A percentile compares a stretch with the other conserved stretches of the same genome.
phyloP scores from a whole-genome alignment of 2,888 invertebrate genomes.

The Meghimatium bilineatum region DNA sequence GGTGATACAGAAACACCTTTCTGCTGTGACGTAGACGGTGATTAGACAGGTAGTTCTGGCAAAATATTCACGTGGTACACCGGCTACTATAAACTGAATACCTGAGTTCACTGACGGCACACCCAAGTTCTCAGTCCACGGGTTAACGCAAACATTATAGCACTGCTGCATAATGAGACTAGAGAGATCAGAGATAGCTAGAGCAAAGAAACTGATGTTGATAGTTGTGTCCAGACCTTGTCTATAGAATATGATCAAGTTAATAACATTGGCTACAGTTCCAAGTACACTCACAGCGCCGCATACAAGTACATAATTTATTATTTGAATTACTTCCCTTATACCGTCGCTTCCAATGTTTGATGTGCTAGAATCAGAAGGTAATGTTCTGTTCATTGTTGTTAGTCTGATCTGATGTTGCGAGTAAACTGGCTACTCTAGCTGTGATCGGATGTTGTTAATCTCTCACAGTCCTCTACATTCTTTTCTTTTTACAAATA shows the following conservation, averaged over 20 bases:
- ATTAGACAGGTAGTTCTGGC: neutral
- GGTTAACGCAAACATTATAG: neutral
- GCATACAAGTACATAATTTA: neutral
- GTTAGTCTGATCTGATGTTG: no score
- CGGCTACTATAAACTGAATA: neutral
- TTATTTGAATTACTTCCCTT: neutral
- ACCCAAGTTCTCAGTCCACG: neutral
- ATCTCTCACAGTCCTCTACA: no score
- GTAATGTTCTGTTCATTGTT: no score
- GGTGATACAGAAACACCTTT: constrained; percentile 6
- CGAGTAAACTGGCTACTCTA: no score
- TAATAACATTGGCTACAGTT: neutral
- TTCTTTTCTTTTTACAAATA: no score
- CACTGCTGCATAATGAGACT: neutral
- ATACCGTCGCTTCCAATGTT: neutral
- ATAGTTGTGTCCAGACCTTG: neutral
- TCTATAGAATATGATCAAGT: neutral
- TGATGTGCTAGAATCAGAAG: no score
- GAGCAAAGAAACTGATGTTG: constrained; percentile 1
- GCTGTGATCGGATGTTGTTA: no score
- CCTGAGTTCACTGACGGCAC: neutral
- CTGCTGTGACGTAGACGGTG: constrained; percentile 18
- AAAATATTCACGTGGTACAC: neutral
- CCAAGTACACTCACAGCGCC: neutral
- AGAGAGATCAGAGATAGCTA: constrained; percentile 14